phyloP scores from a whole-genome alignment of 2,797 vertebrate genomes.

The Salarias fasciatus region DNA sequence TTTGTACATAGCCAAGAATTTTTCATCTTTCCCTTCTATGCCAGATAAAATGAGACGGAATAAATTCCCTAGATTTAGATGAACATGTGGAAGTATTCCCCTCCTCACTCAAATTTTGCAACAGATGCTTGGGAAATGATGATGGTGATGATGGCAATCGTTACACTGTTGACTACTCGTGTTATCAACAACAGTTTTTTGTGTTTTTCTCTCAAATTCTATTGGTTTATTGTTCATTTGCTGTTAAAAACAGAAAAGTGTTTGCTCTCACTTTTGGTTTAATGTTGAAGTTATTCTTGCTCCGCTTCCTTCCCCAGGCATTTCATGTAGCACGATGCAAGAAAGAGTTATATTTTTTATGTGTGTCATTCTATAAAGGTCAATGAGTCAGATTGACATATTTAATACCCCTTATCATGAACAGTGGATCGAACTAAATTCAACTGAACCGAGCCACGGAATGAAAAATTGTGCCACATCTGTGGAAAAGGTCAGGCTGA shows the following conservation, averaged over 20 bases:
- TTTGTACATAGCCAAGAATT: too few species aligned
- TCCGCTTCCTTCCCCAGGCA: background rate
- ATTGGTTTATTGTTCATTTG: background rate
- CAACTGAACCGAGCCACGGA: slow-evolving; percentile 26
- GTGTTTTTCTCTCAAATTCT: background rate
- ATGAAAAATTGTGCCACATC: slow-evolving; percentile 52
- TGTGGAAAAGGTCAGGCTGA: slow-evolving; percentile 53
- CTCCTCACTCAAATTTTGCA: too few species aligned
- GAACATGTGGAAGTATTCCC: too few species aligned
- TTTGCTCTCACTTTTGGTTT: background rate
- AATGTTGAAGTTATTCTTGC: slow-evolving; percentile 1
- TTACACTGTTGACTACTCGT: too few species aligned
- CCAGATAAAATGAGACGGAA: too few species aligned
- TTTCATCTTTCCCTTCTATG: too few species aligned
- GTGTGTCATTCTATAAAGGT: slow-evolving; percentile 53
- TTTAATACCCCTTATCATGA: slow-evolving; percentile 58
- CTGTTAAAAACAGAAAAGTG: background rate
- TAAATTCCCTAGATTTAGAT: too few species aligned
- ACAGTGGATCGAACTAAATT: slow-evolving; percentile 44
- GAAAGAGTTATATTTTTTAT: slow-evolving; percentile 48
- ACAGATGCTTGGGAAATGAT: too few species aligned
- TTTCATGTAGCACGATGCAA: slow-evolving; percentile 7
- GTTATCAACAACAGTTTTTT: too few species aligned
- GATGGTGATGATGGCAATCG: background rate
- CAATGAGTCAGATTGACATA: slow-evolving; percentile 54